phyloP scores from a whole-genome alignment of 2,888 invertebrate genomes.

The Hirtodrosophila trivittata region DNA sequence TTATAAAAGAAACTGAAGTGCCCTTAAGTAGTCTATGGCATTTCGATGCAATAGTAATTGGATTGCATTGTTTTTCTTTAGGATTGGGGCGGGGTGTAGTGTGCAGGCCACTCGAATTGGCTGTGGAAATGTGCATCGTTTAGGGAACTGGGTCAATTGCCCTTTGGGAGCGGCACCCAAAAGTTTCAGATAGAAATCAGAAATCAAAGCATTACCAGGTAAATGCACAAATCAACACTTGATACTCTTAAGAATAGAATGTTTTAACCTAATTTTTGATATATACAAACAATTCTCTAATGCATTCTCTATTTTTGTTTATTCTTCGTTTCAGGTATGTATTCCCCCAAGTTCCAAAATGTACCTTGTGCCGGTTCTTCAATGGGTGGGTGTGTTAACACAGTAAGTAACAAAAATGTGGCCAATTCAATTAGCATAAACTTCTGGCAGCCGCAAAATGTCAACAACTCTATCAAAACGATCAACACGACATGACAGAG shows the following conservation, averaged over 20 bases:
- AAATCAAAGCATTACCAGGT: slow-evolving; percentile 56
- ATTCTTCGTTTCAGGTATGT: slow-evolving; percentile 69
- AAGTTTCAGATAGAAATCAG: slow-evolving; percentile 21
- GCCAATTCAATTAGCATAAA: slow-evolving; percentile 61
- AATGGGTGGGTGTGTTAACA: slow-evolving; percentile 46
- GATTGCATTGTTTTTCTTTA: slow-evolving; percentile 22
- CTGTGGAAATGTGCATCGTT: slow-evolving; percentile 57
- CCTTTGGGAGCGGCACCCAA: slow-evolving; percentile 13
- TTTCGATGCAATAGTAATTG: slow-evolving; percentile 37
- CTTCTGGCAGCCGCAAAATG: slow-evolving; percentile 61
- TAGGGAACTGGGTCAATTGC: slow-evolving; percentile 63
- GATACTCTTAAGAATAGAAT: slow-evolving; percentile 30
- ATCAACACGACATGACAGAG: slow-evolving; percentile 36
- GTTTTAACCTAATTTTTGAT: slow-evolving; percentile 62
- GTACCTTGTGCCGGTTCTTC: slow-evolving; percentile 23
- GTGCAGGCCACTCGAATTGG: slow-evolving; percentile 56
- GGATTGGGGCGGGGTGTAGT: slow-evolving; percentile 11
- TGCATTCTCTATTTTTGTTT: slow-evolving; percentile 52
- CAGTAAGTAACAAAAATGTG: slow-evolving; percentile 27
- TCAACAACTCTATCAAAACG: slow-evolving; percentile 70
- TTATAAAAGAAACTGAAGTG: slow-evolving; percentile 42
- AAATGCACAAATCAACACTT: slow-evolving; percentile 22
- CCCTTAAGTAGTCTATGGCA: slow-evolving; percentile 44
- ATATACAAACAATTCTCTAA: slow-evolving; percentile 47
- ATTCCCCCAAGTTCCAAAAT: slow-evolving; percentile 17